Base-by-base conservation (phyloP, 2,113 vertebrate species). In the Noctilio leporinus region DNA sequence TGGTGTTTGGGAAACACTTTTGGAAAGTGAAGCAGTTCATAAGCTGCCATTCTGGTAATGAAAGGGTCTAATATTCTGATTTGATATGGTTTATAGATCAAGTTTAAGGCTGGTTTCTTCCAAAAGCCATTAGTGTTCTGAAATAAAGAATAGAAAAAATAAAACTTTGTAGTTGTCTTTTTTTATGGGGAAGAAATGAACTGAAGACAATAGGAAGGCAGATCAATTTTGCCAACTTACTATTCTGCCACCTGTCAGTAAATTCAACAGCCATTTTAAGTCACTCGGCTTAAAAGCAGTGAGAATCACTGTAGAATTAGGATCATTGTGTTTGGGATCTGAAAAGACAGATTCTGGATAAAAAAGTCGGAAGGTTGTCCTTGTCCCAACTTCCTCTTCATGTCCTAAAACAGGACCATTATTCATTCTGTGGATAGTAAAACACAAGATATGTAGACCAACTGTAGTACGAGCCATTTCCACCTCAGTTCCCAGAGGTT, bases 271-370 rank as follows among this genome's bases (percentile, higher is more conserved):
- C 99, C 99, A 99, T 92, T 97, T 98, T 97, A 99, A 97, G 72
- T 99, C 99, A 51, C 97, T 96, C 0, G 98, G 95, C 93, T 99
- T 99, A 97, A 99, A 99, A 83, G 97, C 98, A 0, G 98, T 89
- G 64, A 99, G 97, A 95, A 99, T 97, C 4, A 96, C 97, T 4
- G 98, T 98, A 0, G 98, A 98, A 1, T 99, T 98, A 5, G 98
- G 98, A 83, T 99, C 99, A 0, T 98, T 98, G 95, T 99, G 98
- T 92, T 77, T 95, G 0, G 97, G 97, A 97, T 98, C 98, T 10
- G 98, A 98, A 97, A 98, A 99, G 96, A 98, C 95, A 43, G 99
- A 99, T 91, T 99, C 99, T 0, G 99, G 99, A 92, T 99, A 99
- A 96, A 98, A 99, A 78, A 99, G 98, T 90, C 98, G 98, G 96